phyloP scores from a whole-genome alignment of 2,888 invertebrate genomes.

The Pammene fasciana region DNA sequence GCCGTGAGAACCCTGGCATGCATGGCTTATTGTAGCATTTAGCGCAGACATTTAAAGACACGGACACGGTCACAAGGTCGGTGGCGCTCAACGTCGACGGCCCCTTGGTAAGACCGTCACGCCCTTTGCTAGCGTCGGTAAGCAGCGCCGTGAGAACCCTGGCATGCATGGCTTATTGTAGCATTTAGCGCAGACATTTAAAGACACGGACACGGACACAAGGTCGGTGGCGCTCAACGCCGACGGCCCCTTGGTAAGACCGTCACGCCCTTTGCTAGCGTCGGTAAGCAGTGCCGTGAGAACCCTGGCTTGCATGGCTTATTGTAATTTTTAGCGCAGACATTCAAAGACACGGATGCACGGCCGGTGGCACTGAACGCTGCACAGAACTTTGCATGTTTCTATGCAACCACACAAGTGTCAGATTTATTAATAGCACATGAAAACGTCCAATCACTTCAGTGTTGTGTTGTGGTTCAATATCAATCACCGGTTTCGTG shows the following conservation, averaged over 20 bases:
- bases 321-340: background rate
- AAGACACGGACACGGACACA: too few relatives aligned
- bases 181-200: background rate
- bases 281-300: slow-evolving; percentile 71
- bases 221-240: slow-evolving; percentile 51
- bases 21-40: slow-evolving; percentile 13
- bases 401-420: too few relatives aligned
- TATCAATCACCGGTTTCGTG: too few relatives aligned
- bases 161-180: slow-evolving; percentile 18
- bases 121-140: slow-evolving; percentile 79
- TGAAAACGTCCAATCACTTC: too few relatives aligned
- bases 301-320: slow-evolving; percentile 19
- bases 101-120: slow-evolving; percentile 79
- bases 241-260: slow-evolving; percentile 78
- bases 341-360: too few relatives aligned
- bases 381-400: too few relatives aligned
- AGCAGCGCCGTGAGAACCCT: slow-evolving; percentile 55
- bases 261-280: slow-evolving; percentile 76
- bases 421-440: too few relatives aligned
- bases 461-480: too few relatives aligned
- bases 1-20: slow-evolving; percentile 37
- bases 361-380: too few relatives aligned
- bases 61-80: too few relatives aligned
- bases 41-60: background rate
- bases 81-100: slow-evolving; percentile 60